A percentile compares a stretch with the other conserved stretches of the same genome.
Evolutionary conservation across 2,888 invertebrate genomes (phyloP).

Genomic region (Agonopterix alstromeriana): DNA sequence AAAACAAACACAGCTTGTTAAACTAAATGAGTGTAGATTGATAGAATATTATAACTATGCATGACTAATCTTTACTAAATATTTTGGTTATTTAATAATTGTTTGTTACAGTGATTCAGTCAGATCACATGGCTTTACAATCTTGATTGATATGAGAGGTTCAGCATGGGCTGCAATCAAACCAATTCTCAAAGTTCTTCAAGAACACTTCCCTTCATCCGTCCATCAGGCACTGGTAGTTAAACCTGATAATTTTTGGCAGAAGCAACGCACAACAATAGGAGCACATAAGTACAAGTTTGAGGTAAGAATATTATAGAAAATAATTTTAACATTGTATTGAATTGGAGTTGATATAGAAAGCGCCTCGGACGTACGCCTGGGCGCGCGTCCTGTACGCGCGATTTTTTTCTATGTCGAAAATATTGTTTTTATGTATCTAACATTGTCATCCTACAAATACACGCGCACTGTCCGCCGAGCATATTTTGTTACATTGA

Average conservation of each 20-base stretch:
- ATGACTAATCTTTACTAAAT: too few relatives aligned
- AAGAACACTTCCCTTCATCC: constrained; percentile 96
- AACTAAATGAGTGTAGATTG: too few relatives aligned
- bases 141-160: constrained; percentile 98
- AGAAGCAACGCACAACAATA: constrained; percentile 97
- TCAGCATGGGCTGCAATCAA: constrained; percentile 97
- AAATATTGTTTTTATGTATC: too few relatives aligned
- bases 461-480: too few relatives aligned
- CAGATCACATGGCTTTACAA: constrained; percentile 93
- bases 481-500: too few relatives aligned
- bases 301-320: constrained; percentile 82
- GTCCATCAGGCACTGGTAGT: constrained; percentile 97
- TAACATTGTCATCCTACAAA: too few relatives aligned
- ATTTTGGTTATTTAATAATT: background rate
- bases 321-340: background rate
- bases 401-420: background rate
- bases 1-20: too few relatives aligned
- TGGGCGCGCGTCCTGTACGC: too few relatives aligned
- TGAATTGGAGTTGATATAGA: too few relatives aligned
- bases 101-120: constrained; percentile 86
- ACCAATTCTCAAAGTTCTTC: constrained; percentile 96
- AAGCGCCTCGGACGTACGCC: too few relatives aligned
- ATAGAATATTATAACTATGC: too few relatives aligned
- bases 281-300: constrained; percentile 99
- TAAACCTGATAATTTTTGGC: constrained; percentile 99